Percentiles rank a stretch among this genome's conserved stretches.
These are phyloP conservation scores for Caracal caracal DNA, from an alignment of 2,113 vertebrate genomes.

Conservation along the genomic window DNA sequence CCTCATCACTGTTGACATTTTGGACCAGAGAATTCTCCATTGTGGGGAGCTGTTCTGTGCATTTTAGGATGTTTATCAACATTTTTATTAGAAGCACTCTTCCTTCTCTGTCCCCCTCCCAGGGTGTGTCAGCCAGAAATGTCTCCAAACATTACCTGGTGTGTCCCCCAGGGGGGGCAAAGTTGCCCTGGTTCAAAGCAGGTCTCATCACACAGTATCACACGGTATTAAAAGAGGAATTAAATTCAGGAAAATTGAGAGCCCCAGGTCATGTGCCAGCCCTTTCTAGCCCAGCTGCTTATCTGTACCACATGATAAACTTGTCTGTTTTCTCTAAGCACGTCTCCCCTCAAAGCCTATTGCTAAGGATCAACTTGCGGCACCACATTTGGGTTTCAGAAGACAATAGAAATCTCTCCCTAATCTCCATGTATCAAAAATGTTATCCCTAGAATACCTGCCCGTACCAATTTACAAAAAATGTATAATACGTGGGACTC, in stretches of 20 bases:
- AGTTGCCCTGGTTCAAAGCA: not conserved
- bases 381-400: not conserved
- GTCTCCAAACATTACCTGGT: not conserved
- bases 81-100: not conserved
- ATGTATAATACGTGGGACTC: not conserved
- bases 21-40: not conserved
- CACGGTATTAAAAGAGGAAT: not conserved
- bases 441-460: not conserved
- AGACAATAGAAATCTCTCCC: not conserved
- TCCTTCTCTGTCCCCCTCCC: not conserved
- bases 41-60: rapidly evolving
- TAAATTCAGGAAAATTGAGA: not conserved
- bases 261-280: not conserved
- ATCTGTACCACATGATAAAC: rapidly evolving
- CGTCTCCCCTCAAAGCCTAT: not conserved
- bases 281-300: not conserved
- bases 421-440: not conserved
- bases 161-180: not conserved
- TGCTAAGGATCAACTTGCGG: not conserved
- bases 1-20: not conserved
- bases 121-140: not conserved
- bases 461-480: not conserved
- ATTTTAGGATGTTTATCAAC: not conserved
- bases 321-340: not conserved
- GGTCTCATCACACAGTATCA: not conserved